Evolutionary conservation across 2,888 invertebrate genomes (phyloP), one percentile per base, ranked within the genome.

Genomic region (Heliconius erato): DNA sequence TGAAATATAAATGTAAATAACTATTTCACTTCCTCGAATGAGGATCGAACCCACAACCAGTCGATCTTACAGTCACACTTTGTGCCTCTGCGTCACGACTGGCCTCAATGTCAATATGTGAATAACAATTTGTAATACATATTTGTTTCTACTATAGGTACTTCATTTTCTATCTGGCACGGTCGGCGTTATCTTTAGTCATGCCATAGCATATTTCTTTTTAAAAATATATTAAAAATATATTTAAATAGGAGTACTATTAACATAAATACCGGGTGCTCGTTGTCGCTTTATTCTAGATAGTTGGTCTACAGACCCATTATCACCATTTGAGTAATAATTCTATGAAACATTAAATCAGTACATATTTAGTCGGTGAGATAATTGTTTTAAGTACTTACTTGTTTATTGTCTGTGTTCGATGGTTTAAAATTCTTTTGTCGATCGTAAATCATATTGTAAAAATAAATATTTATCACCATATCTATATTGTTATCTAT

Each of bases 341-440:
- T 78, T 67, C 67, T 65, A 49, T 65, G 44, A 44, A 67, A 28
- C 67, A 65, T 76, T 54, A 69, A 76, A 76, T 80, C 68, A 74
- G 44, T 69, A 44, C 79, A 67, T 82, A 23, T 76, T 59, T 80
- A n/a, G 35, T 79, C 23, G 79, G 79, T 77, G 68, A 77, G 82
- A 82, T 80, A 80, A 44, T 67, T 23, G 65, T 26, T 63, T 63
- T 40, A 49, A 78, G 67, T 78, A 78, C 63, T n/a, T 63, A 63
- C 35, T 63, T 26, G 26, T 63, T 63, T 35, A n/a, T 35, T 76
- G 16, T n/a, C 4, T 35, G 4, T 40, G 0, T 59, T 19, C 26
- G 3, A 14, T 35, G 6, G 14, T 76, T 63, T 63, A 16, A 76
- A 63, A 26, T 59, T 32, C 4, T 40, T 76, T 35, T 35, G 63